Evolutionary conservation across 2,888 invertebrate species (phyloP).

Genomic region (Pachliopta kotzebuea): DNA sequence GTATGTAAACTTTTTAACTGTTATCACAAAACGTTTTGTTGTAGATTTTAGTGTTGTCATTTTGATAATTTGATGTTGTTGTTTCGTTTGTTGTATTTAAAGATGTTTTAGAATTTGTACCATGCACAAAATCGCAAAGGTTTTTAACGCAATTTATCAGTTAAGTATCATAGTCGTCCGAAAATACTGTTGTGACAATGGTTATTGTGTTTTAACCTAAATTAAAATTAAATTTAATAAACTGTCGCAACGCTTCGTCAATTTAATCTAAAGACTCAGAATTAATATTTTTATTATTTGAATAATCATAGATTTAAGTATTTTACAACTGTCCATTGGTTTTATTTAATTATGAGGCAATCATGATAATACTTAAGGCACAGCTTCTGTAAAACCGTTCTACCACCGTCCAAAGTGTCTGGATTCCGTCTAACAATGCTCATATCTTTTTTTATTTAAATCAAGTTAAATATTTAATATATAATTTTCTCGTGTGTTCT

Average conservation of each 20-base stretch:
- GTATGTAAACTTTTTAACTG: not conserved
- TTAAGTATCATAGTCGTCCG: too few relatives aligned
- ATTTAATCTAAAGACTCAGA: not conserved
- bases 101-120: too few relatives aligned
- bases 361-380: conserved; percentile 18
- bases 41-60: conserved; percentile 2
- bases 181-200: too few relatives aligned
- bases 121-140: too few relatives aligned
- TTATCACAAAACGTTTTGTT: conserved; percentile 1
- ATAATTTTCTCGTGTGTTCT: too few relatives aligned
- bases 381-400: conserved; percentile 32
- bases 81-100: not conserved
- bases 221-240: not conserved
- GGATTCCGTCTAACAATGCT: conserved; percentile 58
- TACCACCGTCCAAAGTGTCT: conserved; percentile 39
- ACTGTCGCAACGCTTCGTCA: not conserved
- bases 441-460: conserved; percentile 33
- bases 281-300: too few relatives aligned
- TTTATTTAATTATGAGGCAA: not conserved
- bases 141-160: too few relatives aligned
- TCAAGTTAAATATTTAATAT: not conserved
- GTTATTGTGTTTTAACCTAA: too few relatives aligned
- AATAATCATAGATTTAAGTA: conserved; percentile 13
- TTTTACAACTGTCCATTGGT: conserved; percentile 8
- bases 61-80: conserved; percentile 1